Base-by-base conservation (phyloP, 2,797 vertebrate species). In the Gymnodraco acuticeps region DNA sequence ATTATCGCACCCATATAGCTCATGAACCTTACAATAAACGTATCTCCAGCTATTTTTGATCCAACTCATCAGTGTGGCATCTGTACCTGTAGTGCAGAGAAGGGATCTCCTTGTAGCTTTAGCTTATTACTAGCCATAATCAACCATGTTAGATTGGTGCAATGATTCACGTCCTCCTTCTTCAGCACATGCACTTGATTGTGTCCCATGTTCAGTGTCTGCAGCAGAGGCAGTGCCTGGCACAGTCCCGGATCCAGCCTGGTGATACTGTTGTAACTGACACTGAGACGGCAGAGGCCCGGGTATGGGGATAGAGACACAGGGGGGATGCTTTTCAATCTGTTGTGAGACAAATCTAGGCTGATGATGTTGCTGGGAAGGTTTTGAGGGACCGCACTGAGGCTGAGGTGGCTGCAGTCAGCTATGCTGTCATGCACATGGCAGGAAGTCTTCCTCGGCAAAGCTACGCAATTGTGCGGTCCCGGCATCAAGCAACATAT, bases 291-390 rank as follows among this genome's bases (percentile, higher is more conserved):
- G 65, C 88, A 54, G 47, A 99, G 94, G 50, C 88, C 87, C 0
- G 59, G 76, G 64, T 99, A 99, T 9, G 46, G 93, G 2, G 83
- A 90, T 42, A 99, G 80, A 11, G 95, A 93, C 17, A n/a, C 75
- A 14, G 92, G 66, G 9, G 75, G 87, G 5, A 97, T 69, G 20
- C 13, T 51, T 59, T 0, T 85, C 64, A 99, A 55, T 78, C 94
- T 93, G 80, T 99, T 99, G 82, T 99, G 98, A 67, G 97, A 97
- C 71, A 99, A 85, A 47, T 98, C 97, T 84, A 99, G 87, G 20
- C 75, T 73, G 0, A 84, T 96, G 88, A 99, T 96, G 75, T 96
- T 95, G 10, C 46, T 3, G 1, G 98, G 97, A 19, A 99, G 95
- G 88, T 98, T 77, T 3, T 87, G 64, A 1, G 98, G 98, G 60